phyloP scores from a whole-genome alignment of 2,888 invertebrate species.

The Patella caerulea region DNA sequence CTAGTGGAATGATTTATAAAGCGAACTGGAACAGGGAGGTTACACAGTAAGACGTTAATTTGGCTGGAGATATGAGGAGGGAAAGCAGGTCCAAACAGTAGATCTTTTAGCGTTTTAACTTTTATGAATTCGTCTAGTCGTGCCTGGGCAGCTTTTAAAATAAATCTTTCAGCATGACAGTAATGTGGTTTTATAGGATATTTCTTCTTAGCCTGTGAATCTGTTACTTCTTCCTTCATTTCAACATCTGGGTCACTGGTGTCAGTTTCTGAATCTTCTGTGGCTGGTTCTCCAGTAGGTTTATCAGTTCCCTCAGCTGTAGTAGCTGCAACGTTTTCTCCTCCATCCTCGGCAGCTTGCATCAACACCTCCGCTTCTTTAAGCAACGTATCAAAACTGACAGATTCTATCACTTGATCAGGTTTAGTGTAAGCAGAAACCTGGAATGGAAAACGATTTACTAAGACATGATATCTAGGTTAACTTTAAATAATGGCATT shows the following conservation, averaged over 20 bases:
- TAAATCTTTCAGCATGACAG: not conserved
- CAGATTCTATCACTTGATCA: too few relatives aligned
- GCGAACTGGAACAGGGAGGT: not conserved
- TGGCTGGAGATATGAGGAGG: constrained; percentile 5
- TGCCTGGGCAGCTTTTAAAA: constrained; percentile 23
- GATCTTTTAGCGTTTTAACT: constrained; percentile 39
- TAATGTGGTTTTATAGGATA: constrained; percentile 26
- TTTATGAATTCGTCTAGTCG: constrained; percentile 39
- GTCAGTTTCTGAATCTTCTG: constrained; percentile 24
- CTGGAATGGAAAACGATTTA: too few relatives aligned
- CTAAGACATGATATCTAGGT: too few relatives aligned
- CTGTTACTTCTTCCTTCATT: constrained; percentile 22
- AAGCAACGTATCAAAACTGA: too few relatives aligned
- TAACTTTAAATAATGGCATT: too few relatives aligned
- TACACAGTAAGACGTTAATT: not conserved
- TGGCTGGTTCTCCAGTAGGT: too few relatives aligned
- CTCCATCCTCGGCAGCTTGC: not conserved
- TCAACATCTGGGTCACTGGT: constrained; percentile 21
- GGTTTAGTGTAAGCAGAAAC: too few relatives aligned
- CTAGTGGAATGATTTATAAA: not conserved
- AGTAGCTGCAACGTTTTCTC: not conserved
- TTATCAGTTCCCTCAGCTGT: not conserved
- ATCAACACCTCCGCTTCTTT: not conserved
- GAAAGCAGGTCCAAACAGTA: constrained; percentile 50
- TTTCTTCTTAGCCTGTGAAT: constrained; percentile 12